Evolutionary conservation across 2,113 vertebrate genomes (phyloP).

Genomic region (Ia io): DNA sequence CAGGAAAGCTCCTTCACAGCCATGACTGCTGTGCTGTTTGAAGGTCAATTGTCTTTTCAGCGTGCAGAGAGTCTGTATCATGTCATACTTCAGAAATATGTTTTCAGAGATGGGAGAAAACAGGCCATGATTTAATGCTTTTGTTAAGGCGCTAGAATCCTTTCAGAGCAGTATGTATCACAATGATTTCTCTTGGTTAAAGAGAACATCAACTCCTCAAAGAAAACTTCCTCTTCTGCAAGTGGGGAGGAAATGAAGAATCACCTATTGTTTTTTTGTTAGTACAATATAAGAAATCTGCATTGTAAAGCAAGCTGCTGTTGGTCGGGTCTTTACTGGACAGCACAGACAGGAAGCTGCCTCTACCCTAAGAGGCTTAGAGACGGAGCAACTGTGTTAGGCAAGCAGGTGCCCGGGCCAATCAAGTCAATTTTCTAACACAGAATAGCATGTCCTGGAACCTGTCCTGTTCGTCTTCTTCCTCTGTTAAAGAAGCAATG

Average conservation of each 20-base stretch:
- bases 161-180: background rate
- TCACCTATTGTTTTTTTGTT: background rate
- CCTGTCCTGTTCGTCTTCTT: background rate
- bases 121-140: conserved; percentile 10
- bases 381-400: background rate
- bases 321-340: background rate
- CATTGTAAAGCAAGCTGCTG: background rate
- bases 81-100: conserved; percentile 29
- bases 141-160: background rate
- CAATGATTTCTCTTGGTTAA: background rate
- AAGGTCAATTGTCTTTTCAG: conserved; percentile 16
- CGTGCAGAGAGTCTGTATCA: background rate
- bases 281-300: background rate
- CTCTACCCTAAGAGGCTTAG: conserved; percentile 12
- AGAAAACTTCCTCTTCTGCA: background rate
- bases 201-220: background rate
- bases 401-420: conserved; percentile 11
- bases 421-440: conserved; percentile 30
- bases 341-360: conserved; percentile 20
- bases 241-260: background rate
- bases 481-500: background rate
- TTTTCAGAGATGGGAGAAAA: conserved; percentile 32
- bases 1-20: background rate
- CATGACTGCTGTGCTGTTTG: background rate
- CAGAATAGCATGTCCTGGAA: background rate